These are phyloP conservation scores for Antedon mediterranea DNA, from an alignment of 53 echinoderm and acorn worm species.

Conservation along the genomic window DNA sequence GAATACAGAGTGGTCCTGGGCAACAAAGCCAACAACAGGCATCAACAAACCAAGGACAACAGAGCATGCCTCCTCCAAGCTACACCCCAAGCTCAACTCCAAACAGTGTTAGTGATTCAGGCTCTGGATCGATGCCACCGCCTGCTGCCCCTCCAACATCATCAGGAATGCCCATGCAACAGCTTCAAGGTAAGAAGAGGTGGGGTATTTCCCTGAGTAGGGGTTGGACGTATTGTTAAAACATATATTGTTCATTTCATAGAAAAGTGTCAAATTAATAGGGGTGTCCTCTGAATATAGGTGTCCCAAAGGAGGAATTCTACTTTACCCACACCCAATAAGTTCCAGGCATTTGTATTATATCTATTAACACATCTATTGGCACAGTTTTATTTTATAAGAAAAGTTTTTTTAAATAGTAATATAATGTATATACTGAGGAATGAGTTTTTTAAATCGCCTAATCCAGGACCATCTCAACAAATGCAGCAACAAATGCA, in stretches of 20 bases:
- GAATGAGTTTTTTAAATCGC: too few species aligned
- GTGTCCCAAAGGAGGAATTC: neutral
- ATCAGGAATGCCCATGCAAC: neutral
- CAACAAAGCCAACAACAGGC: neutral
- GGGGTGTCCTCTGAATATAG: too few species aligned
- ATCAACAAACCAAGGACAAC: neutral
- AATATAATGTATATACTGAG: too few species aligned
- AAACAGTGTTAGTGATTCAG: neutral
- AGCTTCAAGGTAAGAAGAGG: neutral
- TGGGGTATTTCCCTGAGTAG: too few species aligned
- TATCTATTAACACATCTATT: too few species aligned
- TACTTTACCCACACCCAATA: too few species aligned
- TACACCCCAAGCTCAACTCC: neutral
- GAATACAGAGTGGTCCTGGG: neutral
- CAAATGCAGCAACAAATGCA: neutral
- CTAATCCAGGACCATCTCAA: neutral
- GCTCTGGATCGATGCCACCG: neutral
- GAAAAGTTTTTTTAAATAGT: too few species aligned
- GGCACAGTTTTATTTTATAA: too few species aligned
- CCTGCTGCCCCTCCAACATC: neutral
- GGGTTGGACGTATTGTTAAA: too few species aligned
- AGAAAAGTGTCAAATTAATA: too few species aligned
- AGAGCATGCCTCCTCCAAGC: neutral
- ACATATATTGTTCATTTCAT: too few species aligned
- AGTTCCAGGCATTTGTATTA: too few species aligned